Evolutionary conservation across 2,797 vertebrate species (phyloP).

Genomic region (Channallabes apus): DNA sequence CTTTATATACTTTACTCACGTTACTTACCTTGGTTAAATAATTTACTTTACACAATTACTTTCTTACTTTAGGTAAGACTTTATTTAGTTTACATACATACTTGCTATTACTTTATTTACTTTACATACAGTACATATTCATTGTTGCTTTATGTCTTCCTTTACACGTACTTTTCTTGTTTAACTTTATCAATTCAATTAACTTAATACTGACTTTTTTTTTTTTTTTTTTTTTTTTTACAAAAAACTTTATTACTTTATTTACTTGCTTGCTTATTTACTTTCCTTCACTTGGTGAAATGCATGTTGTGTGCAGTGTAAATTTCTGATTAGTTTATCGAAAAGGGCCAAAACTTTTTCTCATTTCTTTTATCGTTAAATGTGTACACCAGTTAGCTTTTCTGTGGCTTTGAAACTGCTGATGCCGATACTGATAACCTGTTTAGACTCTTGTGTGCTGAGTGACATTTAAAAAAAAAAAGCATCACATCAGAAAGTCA

Average conservation of each 20-base stretch:
- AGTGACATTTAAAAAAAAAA: slow-evolving; percentile 10
- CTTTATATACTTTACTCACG: no score
- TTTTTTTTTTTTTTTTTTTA: no score
- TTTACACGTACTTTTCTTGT: no score
- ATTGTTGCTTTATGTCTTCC: no score
- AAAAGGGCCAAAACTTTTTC: background rate
- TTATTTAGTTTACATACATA: no score
- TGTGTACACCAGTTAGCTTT: background rate
- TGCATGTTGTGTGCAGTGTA: no score
- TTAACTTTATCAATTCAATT: background rate
- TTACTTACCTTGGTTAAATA: no score
- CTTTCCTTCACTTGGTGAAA: no score
- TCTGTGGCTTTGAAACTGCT: background rate
- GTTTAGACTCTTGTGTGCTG: background rate
- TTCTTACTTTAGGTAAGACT: no score
- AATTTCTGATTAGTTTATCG: background rate
- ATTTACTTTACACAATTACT: no score
- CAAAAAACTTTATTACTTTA: background rate
- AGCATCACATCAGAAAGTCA: background rate
- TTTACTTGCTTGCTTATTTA: background rate
- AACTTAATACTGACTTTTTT: background rate
- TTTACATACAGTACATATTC: no score
- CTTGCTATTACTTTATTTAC: no score
- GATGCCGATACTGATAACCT: background rate
- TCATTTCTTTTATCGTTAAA: background rate